Base-by-base conservation (phyloP, 2,797 vertebrate species). In the Sternotherus odoratus region DNA sequence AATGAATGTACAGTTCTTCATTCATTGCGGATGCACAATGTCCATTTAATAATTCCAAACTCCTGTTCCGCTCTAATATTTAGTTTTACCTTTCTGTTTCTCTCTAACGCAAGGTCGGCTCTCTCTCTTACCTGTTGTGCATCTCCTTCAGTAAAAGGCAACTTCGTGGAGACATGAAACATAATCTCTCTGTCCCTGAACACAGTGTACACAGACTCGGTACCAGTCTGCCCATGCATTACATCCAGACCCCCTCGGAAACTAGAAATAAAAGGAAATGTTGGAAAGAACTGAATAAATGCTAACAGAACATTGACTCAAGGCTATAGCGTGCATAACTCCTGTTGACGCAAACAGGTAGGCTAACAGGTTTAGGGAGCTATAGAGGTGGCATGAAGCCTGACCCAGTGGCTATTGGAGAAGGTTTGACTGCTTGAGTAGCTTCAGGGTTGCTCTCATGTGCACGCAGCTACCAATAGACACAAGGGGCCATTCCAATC, bases 101-200 rank as follows among this genome's bases (percentile, higher is more conserved):
- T 6, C 26, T 0, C 9, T 36, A 30, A 3, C 12, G 79, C 74
- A 36, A 53, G 49, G 72, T 30, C 86, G 2, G 21, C 72, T 72
- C 53, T 50, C 95, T 94, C 19, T 69, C 95, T 94, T 98, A 99
- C 99, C 99, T 99, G 99, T 86, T 99, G 99, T 1, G 98, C 92
- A 30, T 99, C 99, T 85, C 99, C 99, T 92, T 99, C 99, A 0
- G 99, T 99, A 95, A 99, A 99, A 8, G 99, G 99, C 92, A 99
- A 98, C 97, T 99, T 99, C 74, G 99, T 99, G 53, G 99, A 99
- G 91, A 99, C 99, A 0, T 99, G 99, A 96, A 99, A 99, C 99
- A 99, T 99, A 92, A 99, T 99, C 98, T 99, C 99, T 96, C 99
- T 98, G 96, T 98, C 99, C 97, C 99, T 98, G 98, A 99, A 99